phyloP scores from a whole-genome alignment of 2,888 invertebrate genomes.

The Cepaea hortensis region DNA sequence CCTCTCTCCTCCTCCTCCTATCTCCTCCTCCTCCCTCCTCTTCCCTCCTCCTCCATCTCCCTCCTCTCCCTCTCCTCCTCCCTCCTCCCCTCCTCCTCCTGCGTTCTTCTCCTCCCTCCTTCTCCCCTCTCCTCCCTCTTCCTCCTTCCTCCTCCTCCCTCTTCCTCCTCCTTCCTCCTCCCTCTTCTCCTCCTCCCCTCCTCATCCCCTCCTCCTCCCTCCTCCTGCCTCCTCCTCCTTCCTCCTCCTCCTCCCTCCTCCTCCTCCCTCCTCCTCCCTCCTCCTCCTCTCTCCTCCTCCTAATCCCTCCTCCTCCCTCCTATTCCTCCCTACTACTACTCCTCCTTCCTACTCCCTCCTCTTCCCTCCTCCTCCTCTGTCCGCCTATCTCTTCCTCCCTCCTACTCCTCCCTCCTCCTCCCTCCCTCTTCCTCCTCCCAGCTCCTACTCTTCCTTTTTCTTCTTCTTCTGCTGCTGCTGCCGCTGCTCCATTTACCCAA shows the following conservation, averaged over 20 bases:
- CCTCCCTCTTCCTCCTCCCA: no score
- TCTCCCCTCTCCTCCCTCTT: neutral
- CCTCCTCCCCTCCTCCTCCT: neutral
- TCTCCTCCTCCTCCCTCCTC: neutral
- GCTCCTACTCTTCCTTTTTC: no score
- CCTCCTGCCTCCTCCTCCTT: no score
- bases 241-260: neutral
- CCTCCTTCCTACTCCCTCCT: no score
- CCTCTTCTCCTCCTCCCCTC: neutral
- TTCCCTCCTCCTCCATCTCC: neutral
- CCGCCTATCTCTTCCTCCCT: no score
- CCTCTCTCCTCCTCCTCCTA: neutral
- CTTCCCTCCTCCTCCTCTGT: neutral
- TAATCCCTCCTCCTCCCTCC: no score
- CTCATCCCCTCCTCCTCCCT: no score
- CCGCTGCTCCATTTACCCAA: no score
- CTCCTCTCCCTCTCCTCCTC: neutral
- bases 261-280: neutral
- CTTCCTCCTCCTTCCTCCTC: neutral
- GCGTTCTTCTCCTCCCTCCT: neutral
- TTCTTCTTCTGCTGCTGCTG: no score
- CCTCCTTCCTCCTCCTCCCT: neutral
- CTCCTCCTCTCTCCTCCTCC: neutral
- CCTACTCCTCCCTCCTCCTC: no score
- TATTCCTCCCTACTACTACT: no score